These are phyloP conservation scores for Alosa alosa DNA, from an alignment of 2,113 vertebrate species.

Conservation along the genomic window DNA sequence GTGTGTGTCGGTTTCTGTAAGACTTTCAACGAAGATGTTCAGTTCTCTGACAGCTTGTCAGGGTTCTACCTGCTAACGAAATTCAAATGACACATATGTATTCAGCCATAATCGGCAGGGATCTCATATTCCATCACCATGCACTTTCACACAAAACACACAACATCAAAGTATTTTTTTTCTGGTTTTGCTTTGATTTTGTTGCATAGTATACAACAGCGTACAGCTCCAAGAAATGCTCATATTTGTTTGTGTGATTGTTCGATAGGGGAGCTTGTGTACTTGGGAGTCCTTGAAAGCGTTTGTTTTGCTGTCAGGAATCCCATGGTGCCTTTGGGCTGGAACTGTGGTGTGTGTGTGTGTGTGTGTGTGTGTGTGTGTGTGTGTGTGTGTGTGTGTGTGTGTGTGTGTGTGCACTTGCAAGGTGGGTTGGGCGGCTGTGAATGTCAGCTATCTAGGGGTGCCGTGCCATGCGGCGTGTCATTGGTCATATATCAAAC, in stretches of 20 bases:
- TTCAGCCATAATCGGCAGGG: constrained; percentile 4
- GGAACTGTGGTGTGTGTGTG: not conserved
- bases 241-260: not conserved
- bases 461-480: not conserved
- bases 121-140: not conserved
- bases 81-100: constrained; percentile 42
- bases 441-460: constrained; percentile 14
- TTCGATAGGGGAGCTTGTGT: not conserved
- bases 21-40: not conserved
- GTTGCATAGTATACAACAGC: not conserved
- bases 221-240: not conserved
- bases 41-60: constrained; percentile 49
- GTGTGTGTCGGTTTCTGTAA: not conserved
- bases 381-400: too few species aligned
- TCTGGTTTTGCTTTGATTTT: not conserved
- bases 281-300: constrained; percentile 2
- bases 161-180: not conserved
- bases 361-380: not conserved
- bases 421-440: not conserved
- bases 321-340: not conserved
- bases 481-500: not conserved
- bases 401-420: not conserved
- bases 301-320: not conserved
- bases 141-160: not conserved
- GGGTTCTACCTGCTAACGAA: constrained; percentile 43